Percentiles rank a stretch among this genome's conserved stretches.
These are phyloP conservation scores for Danio jaintianensis DNA, from an alignment of 2,797 vertebrate genomes.

Conservation along the genomic window DNA sequence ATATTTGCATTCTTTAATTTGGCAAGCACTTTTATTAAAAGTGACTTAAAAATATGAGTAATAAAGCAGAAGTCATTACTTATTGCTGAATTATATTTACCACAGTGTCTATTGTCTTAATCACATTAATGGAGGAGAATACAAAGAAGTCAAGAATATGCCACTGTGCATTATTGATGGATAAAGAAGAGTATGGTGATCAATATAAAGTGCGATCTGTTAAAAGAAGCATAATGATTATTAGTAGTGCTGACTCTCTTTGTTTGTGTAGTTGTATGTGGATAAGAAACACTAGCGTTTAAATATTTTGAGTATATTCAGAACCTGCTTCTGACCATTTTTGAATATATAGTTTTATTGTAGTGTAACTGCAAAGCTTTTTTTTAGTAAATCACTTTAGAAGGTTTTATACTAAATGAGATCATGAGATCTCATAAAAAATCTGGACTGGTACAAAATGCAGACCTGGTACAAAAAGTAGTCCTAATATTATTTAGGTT, in stretches of 20 bases:
- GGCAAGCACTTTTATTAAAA: not conserved
- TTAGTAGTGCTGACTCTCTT: not conserved
- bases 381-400: too few relatives aligned
- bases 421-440: too few relatives aligned
- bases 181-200: not conserved
- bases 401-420: too few relatives aligned
- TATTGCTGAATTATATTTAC: not conserved
- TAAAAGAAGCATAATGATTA: not conserved
- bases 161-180: not conserved
- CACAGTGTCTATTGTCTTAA: slow-evolving; percentile 9
- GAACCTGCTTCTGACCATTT: not conserved
- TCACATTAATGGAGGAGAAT: not conserved
- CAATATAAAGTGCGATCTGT: not conserved
- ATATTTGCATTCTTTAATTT: not conserved
- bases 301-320: not conserved
- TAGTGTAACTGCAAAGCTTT: too few relatives aligned
- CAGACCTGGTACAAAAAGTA: too few relatives aligned
- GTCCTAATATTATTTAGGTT: too few relatives aligned
- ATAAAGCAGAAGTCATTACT: not conserved
- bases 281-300: not conserved
- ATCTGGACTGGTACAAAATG: too few relatives aligned
- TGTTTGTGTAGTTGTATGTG: not conserved
- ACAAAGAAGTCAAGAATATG: not conserved
- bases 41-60: not conserved
- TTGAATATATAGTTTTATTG: not conserved